These are phyloP conservation scores for Xylota segnis DNA, from an alignment of 2,888 invertebrate genomes.

Conservation along the genomic window DNA sequence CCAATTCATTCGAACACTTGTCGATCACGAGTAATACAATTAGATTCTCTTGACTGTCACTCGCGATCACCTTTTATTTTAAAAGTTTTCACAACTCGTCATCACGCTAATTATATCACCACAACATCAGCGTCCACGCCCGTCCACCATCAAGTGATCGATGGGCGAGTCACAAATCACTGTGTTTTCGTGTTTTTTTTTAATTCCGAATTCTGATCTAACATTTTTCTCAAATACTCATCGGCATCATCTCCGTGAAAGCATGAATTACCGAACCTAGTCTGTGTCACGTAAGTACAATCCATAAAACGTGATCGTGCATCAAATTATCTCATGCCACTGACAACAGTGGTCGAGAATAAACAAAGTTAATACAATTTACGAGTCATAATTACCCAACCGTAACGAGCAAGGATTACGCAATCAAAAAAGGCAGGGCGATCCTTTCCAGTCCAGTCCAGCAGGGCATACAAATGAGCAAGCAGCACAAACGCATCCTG, in stretches of 20 bases:
- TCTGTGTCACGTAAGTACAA: conserved; percentile 55
- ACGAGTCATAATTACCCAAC: conserved; percentile 52
- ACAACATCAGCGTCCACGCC: background rate
- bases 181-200: conserved; percentile 17
- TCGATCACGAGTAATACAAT: conserved; percentile 4
- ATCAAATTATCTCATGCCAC: conserved; percentile 55
- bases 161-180: conserved; percentile 61
- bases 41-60: background rate
- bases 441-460: conserved; percentile 60
- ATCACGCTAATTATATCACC: conserved; percentile 43
- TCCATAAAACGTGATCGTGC: conserved; percentile 63
- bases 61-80: background rate
- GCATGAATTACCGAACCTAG: conserved; percentile 51
- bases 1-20: background rate
- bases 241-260: conserved; percentile 28
- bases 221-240: conserved; percentile 33
- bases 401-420: conserved; percentile 57
- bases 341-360: conserved; percentile 45
- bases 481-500: conserved; percentile 44
- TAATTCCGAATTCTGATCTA: conserved; percentile 35
- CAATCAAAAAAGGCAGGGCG: conserved; percentile 36
- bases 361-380: conserved; percentile 59
- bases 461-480: conserved; percentile 23
- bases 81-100: conserved; percentile 1
- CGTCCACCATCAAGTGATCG: conserved; percentile 29